Evolutionary conservation across 1,140 invertebrate species (phyloP).

Genomic region (Steinernema khuongi): DNA sequence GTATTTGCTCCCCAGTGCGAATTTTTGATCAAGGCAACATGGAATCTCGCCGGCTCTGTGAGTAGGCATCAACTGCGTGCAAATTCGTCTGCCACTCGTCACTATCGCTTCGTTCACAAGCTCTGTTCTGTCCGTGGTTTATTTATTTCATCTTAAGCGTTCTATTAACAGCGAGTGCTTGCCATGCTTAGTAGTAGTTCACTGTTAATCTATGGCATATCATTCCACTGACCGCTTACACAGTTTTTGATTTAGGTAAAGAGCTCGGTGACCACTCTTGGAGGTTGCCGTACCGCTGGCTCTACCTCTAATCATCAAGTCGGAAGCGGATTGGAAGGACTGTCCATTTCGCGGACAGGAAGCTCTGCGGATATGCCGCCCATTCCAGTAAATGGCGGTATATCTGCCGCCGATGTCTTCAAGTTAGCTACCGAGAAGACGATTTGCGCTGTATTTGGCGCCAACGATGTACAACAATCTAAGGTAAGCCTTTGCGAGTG

Average conservation of each 20-base stretch:
- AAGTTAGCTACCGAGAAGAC: not conserved
- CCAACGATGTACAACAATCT: not conserved
- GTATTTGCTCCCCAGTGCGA: conserved; percentile 1
- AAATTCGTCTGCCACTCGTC: not conserved
- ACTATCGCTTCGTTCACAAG: not conserved
- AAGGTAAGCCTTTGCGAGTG: not conserved
- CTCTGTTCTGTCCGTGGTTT: conserved; percentile 20
- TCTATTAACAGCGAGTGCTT: conserved; percentile 6
- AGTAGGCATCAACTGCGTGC: not conserved
- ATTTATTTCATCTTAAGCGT: conserved; percentile 19
- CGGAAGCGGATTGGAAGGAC: not conserved
- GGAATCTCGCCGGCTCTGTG: not conserved
- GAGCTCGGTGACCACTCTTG: conserved; percentile 1
- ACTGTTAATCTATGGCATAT: not conserved
- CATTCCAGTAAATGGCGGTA: not conserved
- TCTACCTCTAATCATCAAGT: not conserved
- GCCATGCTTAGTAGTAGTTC: not conserved
- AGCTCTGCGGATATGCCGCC: not conserved
- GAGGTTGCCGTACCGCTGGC: not conserved
- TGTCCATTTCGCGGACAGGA: not conserved
- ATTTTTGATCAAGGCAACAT: not conserved
- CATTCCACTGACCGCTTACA: not conserved
- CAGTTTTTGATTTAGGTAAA: not conserved
- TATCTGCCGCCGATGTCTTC: not conserved
- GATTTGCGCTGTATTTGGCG: not conserved